Evolutionary conservation across 2,797 vertebrate species (phyloP).

Genomic region (Eremophila alpestris): DNA sequence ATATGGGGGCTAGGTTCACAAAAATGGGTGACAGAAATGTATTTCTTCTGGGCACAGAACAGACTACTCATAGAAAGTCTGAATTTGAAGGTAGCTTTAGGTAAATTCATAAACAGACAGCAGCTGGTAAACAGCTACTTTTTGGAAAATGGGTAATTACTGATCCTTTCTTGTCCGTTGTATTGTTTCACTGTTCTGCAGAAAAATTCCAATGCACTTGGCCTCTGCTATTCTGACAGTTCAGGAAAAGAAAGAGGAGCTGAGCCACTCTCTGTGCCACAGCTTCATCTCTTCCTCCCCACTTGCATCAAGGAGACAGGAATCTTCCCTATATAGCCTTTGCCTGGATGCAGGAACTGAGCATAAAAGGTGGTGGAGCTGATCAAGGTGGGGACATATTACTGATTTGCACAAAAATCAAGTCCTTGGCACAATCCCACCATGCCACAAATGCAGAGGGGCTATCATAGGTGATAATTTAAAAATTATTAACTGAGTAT

Average conservation of each 20-base stretch:
- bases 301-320: not conserved
- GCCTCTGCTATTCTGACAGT: not conserved
- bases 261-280: fast-evolving
- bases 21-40: fast-evolving
- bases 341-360: not conserved
- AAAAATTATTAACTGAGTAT: not conserved
- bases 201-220: not conserved
- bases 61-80: not conserved
- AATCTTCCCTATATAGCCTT: not conserved
- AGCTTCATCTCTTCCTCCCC: not conserved
- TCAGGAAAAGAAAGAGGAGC: not conserved
- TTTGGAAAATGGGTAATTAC: not conserved
- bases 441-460: not conserved
- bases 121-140: not conserved
- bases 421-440: not conserved
- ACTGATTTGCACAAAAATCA: not conserved
- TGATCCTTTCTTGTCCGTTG: not conserved
- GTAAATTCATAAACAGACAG: not conserved
- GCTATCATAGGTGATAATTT: not conserved
- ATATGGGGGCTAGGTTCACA: not conserved
- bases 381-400: not conserved
- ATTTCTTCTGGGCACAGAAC: not conserved
- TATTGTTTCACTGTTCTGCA: not conserved
- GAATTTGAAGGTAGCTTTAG: not conserved
- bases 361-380: not conserved